These are phyloP conservation scores for Biston stratarius DNA, from an alignment of 2,888 invertebrate species.

Conservation along the genomic window DNA sequence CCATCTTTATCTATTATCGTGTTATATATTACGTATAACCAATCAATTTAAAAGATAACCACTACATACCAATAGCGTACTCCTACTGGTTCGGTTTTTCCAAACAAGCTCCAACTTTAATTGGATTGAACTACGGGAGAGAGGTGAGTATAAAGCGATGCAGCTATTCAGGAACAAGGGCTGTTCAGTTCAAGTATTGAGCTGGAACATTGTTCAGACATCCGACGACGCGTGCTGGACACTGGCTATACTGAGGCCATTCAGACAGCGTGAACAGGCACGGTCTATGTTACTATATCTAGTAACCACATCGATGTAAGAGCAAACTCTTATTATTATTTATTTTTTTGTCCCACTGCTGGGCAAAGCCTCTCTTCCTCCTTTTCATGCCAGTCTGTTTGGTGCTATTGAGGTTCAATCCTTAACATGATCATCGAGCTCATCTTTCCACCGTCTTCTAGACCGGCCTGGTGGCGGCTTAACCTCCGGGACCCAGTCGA, in stretches of 20 bases:
- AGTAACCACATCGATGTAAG: too few species aligned
- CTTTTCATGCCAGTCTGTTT: too few species aligned
- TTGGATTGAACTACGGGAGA: slow-evolving; percentile 56
- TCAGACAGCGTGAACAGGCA: slow-evolving; percentile 22
- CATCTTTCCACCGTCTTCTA: too few species aligned
- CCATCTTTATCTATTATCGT: too few species aligned
- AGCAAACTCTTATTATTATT: too few species aligned
- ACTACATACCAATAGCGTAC: not conserved
- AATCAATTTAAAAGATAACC: slow-evolving; percentile 25
- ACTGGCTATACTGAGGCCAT: slow-evolving; percentile 27
- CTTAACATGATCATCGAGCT: too few species aligned
- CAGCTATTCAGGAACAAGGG: slow-evolving; percentile 43
- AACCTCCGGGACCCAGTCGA: too few species aligned
- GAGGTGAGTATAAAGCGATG: slow-evolving; percentile 55
- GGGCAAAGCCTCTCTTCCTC: too few species aligned
- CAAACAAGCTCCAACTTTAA: slow-evolving; percentile 57
- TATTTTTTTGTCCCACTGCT: too few species aligned
- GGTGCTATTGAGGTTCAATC: too few species aligned
- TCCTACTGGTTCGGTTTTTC: slow-evolving; percentile 34
- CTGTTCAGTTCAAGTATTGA: slow-evolving; percentile 34
- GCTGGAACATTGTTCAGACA: slow-evolving; percentile 49
- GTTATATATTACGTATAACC: too few species aligned
- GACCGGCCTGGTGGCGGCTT: too few species aligned
- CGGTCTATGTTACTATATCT: not conserved
- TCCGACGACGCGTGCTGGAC: slow-evolving; percentile 35